Conservation (phyloP, 2,113 vertebrate species). For the Etheostoma spectabile region DNA sequence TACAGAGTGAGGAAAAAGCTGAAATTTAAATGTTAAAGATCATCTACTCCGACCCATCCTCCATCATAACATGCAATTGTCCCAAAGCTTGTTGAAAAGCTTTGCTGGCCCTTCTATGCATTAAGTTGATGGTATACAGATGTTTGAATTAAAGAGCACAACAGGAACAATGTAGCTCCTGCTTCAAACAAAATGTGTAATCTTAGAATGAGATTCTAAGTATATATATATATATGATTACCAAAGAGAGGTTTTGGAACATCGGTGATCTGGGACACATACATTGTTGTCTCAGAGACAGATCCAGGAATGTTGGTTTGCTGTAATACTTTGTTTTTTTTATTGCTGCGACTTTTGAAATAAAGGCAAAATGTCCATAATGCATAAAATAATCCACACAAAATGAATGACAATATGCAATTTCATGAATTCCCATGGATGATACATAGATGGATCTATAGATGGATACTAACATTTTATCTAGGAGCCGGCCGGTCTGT, state of each 20-base stretch:
- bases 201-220: background rate
- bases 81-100: background rate
- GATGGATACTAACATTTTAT: conserved; percentile 27
- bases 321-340: background rate
- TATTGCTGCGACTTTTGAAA: background rate
- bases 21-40: background rate
- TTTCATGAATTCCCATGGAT: background rate
- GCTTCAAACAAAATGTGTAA: conserved; percentile 1
- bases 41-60: background rate
- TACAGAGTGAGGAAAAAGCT: background rate
- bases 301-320: background rate
- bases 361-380: background rate
- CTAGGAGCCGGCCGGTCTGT: conserved; percentile 36
- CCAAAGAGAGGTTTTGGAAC: background rate
- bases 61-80: background rate
- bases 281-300: background rate
- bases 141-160: background rate
- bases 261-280: background rate
- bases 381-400: too few relatives aligned
- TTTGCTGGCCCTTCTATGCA: background rate
- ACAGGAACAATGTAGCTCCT: background rate
- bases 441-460: too few relatives aligned
- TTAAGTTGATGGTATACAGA: conserved; percentile 4
- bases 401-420: background rate
- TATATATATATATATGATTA: background rate